Conservation (phyloP, 1,140 invertebrate species). For the Brachystomella parvula region DNA sequence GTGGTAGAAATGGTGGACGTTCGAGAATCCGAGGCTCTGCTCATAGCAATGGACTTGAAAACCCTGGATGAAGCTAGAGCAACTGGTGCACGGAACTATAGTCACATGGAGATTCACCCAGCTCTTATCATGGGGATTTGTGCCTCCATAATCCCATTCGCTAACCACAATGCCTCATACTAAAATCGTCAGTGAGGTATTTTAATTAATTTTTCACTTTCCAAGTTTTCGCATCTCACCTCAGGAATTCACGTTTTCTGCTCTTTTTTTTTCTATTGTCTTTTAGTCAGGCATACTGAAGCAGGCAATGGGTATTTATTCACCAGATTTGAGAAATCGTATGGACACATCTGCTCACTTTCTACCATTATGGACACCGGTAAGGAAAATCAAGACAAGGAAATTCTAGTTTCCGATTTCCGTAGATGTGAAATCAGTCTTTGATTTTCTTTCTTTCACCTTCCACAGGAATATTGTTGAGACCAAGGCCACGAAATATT, state of each 20-base stretch:
- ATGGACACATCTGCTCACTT: conserved; percentile 98
- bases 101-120: conserved; percentile 98
- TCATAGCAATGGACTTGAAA: conserved; percentile 91
- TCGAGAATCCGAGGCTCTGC: conserved; percentile 94
- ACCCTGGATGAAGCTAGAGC: conserved; percentile 52
- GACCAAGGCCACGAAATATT: conserved; percentile 31
- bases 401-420: not conserved
- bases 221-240: not conserved
- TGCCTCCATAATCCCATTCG: conserved; percentile 98
- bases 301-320: conserved; percentile 99
- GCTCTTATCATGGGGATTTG: conserved; percentile 96
- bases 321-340: conserved; percentile 94
- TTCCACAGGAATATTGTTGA: too few species aligned
- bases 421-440: too few species aligned
- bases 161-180: conserved; percentile 99
- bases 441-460: too few species aligned
- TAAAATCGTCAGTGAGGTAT: conserved; percentile 84
- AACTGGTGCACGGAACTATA: conserved; percentile 88
- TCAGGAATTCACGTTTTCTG: not conserved
- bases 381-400: conserved; percentile 42
- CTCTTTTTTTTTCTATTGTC: conserved; percentile 6
- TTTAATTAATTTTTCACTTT: not conserved
- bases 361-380: conserved; percentile 94
- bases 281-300: conserved; percentile 96
- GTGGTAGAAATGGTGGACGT: conserved; percentile 99